Evolutionary conservation across 2,113 vertebrate species (phyloP), one percentile per base, ranked within the genome.

Genomic region (Phylloscopus whistleri): DNA sequence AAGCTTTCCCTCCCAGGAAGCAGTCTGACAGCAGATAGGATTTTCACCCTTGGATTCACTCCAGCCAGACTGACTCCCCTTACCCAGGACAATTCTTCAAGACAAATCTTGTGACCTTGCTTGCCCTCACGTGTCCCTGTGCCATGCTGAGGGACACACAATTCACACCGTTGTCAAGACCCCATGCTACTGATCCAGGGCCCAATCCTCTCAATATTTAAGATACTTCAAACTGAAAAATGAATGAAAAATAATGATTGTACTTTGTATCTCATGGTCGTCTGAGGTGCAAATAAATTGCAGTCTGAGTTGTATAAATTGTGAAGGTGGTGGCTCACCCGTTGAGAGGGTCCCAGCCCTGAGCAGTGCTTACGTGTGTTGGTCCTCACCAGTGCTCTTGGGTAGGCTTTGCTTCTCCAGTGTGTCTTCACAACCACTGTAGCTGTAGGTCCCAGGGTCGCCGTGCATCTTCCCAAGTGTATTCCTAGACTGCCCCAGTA

Each of bases 31-130:
- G 30, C 86, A 78, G 56, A 81, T 23, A 52, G 56, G 52, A 67
- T 78, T 94, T 95, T 95, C 77, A 60, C 52, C 56, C 60, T 89
- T 94, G 94, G 73, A 95, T 90, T 76, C 35, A 28, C 24, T 93
- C 91, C 91, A 96, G 91, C 86, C 91, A 94, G 94, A 93, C 93
- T 93, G 91, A 94, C 92, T 95, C 74, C 37, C 41, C 73, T 95
- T 96, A 92, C 84, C 84, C 92, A 78, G 76, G 76, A 93, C 86
- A 96, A 94, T 96, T 88, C 56, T 94, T 96, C 95, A 96, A 87
- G 89, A 60, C 48, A 63, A 89, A 64, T 87, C 73, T 55, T n/a
- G 31, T 60, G 89, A 72, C 73, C 77, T 78, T 70, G 48, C 52
- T 78, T 90, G 89, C 80, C 80, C 94, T 92, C 89, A 41, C 0